Conservation (phyloP, 30 jellyfish, hydroid and myxozoan species). For the Hydractinia symbiolongicarpus region DNA sequence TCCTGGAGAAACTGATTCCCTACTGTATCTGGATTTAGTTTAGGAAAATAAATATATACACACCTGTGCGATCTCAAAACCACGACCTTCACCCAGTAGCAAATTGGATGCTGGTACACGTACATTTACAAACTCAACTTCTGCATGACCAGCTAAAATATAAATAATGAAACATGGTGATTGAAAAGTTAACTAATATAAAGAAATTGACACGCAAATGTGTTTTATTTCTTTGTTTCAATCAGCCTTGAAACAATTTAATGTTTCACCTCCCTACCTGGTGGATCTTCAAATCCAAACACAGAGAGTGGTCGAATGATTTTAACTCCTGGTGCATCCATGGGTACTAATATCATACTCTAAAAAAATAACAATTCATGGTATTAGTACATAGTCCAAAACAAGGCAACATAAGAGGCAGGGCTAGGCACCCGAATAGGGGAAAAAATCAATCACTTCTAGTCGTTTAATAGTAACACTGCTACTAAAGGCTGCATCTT, state of each 20-base stretch:
- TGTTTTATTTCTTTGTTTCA: too few relatives aligned
- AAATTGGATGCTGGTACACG: slow-evolving; percentile 81
- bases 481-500: too few relatives aligned
- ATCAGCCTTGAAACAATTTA: background rate
- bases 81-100: slow-evolving; percentile 91
- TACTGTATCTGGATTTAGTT: too few relatives aligned
- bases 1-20: too few relatives aligned
- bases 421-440: too few relatives aligned
- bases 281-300: slow-evolving; percentile 85
- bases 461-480: too few relatives aligned
- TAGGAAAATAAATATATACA: background rate
- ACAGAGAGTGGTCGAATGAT: slow-evolving; percentile 79
- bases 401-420: too few relatives aligned
- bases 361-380: slow-evolving; percentile 10
- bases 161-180: background rate
- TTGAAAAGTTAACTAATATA: too few relatives aligned
- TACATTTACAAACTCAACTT: slow-evolving; percentile 63
- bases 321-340: slow-evolving; percentile 79
- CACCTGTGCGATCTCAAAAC: slow-evolving; percentile 96
- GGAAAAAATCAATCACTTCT: too few relatives aligned
- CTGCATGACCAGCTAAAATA: slow-evolving; percentile 90
- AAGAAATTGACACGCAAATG: too few relatives aligned
- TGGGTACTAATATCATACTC: slow-evolving; percentile 87
- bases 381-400: background rate
- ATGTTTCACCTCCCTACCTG: slow-evolving; percentile 31